Percentiles rank a stretch among this genome's conserved stretches.
These are phyloP conservation scores for Crypturellus tataupa DNA, from an alignment of 2,797 vertebrate genomes.

Conservation along the genomic window DNA sequence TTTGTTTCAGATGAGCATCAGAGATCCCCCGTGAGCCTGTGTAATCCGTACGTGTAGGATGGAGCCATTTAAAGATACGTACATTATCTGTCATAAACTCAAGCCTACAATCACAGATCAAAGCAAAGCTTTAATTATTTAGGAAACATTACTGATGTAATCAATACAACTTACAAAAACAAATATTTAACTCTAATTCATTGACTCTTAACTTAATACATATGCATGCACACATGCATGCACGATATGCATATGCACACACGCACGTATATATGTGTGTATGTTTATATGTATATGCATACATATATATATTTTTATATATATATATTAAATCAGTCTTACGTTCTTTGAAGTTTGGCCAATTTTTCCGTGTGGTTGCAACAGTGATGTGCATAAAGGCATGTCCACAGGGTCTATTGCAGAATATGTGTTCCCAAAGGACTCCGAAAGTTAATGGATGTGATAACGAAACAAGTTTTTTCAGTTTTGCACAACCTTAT, in stretches of 20 bases:
- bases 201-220: background rate
- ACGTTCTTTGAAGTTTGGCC: slow-evolving; percentile 56
- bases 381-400: background rate
- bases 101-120: slow-evolving; percentile 64
- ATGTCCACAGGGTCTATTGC: slow-evolving; percentile 25
- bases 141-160: slow-evolving; percentile 64
- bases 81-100: slow-evolving; percentile 36
- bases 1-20: slow-evolving; percentile 42
- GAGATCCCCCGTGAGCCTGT: background rate
- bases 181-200: slow-evolving; percentile 40
- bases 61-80: slow-evolving; percentile 8
- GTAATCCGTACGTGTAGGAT: background rate
- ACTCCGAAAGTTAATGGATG: background rate
- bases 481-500: slow-evolving; percentile 39
- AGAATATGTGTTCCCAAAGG: background rate
- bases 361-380: background rate
- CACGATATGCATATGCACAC: background rate
- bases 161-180: slow-evolving; percentile 48
- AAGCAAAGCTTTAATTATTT: slow-evolving; percentile 63
- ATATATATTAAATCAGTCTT: background rate
- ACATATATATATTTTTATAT: background rate
- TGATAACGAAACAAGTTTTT: slow-evolving; percentile 49
- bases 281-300: rapidly evolving
- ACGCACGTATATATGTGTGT: background rate
- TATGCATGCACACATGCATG: background rate